Conservation (phyloP, 2,113 vertebrate genomes). For the Cyanoderma ruficeps region DNA sequence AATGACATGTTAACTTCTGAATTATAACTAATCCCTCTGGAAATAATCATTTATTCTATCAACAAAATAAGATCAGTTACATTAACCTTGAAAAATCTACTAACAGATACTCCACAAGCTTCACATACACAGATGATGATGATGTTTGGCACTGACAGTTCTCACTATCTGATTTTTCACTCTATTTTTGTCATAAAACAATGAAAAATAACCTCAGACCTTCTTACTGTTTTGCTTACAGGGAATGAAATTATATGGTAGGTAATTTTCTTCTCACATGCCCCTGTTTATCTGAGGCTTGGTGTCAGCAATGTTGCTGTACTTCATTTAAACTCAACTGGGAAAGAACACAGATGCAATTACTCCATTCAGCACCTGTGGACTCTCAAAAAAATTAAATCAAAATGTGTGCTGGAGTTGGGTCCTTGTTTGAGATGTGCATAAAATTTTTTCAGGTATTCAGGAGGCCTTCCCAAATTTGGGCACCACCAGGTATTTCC, state of each 20-base stretch:
- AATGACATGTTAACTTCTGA: constrained; percentile 29
- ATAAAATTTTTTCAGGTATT: not conserved
- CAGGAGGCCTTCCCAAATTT: not conserved
- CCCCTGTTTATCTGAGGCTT: not conserved
- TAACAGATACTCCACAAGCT: not conserved
- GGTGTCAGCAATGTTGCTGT: not conserved
- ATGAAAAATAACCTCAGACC: not conserved
- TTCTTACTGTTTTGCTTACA: not conserved
- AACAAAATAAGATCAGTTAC: constrained; percentile 21
- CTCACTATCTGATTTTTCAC: not conserved
- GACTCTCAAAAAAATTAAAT: not conserved
- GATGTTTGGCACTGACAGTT: not conserved
- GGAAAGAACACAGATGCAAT: not conserved
- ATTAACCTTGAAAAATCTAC: constrained; percentile 31
- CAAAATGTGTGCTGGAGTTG: not conserved
- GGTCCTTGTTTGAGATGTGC: not conserved
- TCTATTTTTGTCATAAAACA: not conserved
- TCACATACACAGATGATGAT: not conserved
- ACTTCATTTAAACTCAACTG: not conserved
- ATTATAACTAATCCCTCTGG: constrained; percentile 49
- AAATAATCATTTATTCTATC: constrained; percentile 62
- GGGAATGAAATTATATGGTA: not conserved
- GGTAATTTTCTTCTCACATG: not conserved
- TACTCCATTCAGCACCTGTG: not conserved
- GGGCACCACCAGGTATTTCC: not conserved